phyloP scores from a whole-genome alignment of 2,888 invertebrate species.

The Epistrophe eligans region DNA sequence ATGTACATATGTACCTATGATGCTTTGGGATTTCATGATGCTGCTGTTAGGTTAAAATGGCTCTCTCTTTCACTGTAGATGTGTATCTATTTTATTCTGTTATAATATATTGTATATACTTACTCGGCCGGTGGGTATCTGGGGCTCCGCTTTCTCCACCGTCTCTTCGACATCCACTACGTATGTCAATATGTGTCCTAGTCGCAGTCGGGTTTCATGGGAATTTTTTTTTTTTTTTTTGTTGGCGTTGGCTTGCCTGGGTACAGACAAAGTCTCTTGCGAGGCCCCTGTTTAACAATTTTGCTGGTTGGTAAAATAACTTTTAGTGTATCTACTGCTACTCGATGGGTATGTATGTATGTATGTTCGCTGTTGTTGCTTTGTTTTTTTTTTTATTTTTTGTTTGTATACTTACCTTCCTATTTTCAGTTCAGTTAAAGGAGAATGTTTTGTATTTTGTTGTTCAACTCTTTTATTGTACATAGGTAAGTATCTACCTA shows the following conservation, averaged over 20 bases:
- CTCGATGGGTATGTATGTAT: neutral
- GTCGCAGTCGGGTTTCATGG: conserved; percentile 70
- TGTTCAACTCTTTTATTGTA: conserved; percentile 28
- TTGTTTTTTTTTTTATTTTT: conserved; percentile 32
- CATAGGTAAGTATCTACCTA: too few species aligned
- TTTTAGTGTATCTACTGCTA: conserved; percentile 55
- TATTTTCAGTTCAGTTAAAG: conserved; percentile 24
- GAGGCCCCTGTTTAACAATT: conserved; percentile 74
- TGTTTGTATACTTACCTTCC: neutral
- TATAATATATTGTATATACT: conserved; percentile 1
- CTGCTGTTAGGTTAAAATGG: conserved; percentile 41
- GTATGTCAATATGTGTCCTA: neutral
- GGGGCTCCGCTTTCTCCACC: conserved; percentile 49
- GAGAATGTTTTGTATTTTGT: conserved; percentile 45
- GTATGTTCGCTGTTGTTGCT: conserved; percentile 54
- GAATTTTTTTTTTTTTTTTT: conserved; percentile 60
- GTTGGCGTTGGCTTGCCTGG: conserved; percentile 59
- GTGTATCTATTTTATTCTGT: neutral
- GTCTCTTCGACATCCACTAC: conserved; percentile 17
- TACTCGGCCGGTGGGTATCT: conserved; percentile 1
- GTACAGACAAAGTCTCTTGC: conserved; percentile 77
- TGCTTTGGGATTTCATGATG: conserved; percentile 14
- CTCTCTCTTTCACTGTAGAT: neutral
- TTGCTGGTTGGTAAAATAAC: conserved; percentile 74
- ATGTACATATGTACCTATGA: neutral